A percentile compares a stretch with the other conserved stretches of the same genome.
phyloP scores from a whole-genome alignment of 2,797 vertebrate species.

The Sciurus vulgaris region DNA sequence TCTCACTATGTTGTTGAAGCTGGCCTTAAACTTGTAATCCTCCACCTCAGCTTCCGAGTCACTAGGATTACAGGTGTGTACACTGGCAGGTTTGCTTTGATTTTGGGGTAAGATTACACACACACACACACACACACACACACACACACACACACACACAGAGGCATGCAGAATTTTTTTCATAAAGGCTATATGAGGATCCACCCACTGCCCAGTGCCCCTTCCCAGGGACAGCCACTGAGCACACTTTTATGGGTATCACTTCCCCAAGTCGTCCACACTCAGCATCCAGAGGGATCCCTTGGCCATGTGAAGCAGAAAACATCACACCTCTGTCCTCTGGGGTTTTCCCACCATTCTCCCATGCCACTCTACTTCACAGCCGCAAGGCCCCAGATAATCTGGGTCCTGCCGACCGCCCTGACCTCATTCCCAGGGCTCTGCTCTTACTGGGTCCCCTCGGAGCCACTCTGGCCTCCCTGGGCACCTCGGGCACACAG shows the following conservation, averaged over 20 bases:
- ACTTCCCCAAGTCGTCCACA: not conserved
- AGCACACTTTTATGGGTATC: not conserved
- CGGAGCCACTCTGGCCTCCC: not conserved
- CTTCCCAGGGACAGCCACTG: not conserved
- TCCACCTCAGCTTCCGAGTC: too few species aligned
- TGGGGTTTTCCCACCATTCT: not conserved
- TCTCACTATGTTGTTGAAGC: too few species aligned
- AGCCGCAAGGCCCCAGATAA: not conserved
- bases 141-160: not conserved
- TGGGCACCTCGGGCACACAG: not conserved
- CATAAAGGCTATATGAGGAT: not conserved
- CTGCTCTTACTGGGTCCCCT: fast-evolving
- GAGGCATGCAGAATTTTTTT: not conserved
- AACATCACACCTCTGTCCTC: not conserved
- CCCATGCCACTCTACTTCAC: not conserved
- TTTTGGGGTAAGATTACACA: not conserved
- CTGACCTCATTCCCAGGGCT: not conserved
- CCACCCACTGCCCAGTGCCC: not conserved
- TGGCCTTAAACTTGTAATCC: too few species aligned
- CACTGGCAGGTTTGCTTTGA: not conserved
- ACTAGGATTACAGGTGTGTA: too few species aligned
- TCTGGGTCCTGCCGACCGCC: not conserved
- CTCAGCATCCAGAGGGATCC: not conserved
- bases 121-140: fast-evolving
- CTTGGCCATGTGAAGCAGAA: not conserved